Conservation (phyloP, 2,888 invertebrate genomes). For the Clepsis dumicolana region DNA sequence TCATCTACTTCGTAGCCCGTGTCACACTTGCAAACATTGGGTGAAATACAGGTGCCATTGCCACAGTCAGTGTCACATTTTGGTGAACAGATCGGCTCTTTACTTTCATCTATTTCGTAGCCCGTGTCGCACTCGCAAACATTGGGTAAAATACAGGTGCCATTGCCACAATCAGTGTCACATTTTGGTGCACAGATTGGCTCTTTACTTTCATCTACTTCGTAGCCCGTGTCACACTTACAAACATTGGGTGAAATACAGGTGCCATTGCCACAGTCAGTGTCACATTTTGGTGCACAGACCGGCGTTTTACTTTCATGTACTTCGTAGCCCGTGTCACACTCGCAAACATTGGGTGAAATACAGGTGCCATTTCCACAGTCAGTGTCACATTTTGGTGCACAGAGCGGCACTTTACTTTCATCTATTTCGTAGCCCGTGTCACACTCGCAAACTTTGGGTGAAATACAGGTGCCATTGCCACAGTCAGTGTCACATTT, state of each 20-base stretch:
- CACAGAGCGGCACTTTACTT: background rate
- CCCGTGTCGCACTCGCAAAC: background rate
- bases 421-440: background rate
- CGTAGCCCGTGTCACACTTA: constrained; percentile 34
- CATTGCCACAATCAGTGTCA: constrained; percentile 56
- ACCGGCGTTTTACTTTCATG: background rate
- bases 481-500: constrained; percentile 54
- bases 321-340: background rate
- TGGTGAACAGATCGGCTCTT: constrained; percentile 43
- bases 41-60: constrained; percentile 51
- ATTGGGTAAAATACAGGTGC: constrained; percentile 53
- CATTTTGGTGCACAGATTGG: constrained; percentile 51
- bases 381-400: background rate
- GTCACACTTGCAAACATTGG: constrained; percentile 56
- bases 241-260: background rate
- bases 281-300: constrained; percentile 10
- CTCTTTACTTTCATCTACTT: background rate
- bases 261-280: background rate
- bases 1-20: constrained; percentile 49
- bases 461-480: constrained; percentile 59
- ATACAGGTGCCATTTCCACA: constrained; percentile 39
- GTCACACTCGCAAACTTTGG: background rate
- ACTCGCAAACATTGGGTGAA: constrained; percentile 30
- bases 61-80: constrained; percentile 49
- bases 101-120: background rate